These are phyloP conservation scores for Eupsilia transversa DNA, from an alignment of 2,888 invertebrate genomes.

Conservation along the genomic window DNA sequence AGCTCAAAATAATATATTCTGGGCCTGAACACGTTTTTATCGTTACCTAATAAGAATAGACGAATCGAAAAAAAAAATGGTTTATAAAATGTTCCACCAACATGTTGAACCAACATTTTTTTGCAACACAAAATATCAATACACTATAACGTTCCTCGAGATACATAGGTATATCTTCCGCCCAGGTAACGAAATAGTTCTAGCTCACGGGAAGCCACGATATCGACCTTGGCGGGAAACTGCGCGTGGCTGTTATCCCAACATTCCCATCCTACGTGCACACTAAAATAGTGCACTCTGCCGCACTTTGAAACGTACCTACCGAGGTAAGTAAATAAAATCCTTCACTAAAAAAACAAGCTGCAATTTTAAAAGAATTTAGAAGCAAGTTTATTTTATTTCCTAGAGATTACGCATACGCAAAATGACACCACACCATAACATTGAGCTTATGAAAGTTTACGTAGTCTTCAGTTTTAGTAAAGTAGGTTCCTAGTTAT, in stretches of 20 bases:
- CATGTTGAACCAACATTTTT: not conserved
- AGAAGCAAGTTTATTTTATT: not conserved
- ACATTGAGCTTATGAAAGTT: not conserved
- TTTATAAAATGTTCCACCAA: not conserved
- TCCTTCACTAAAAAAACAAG: not conserved
- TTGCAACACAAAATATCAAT: not conserved
- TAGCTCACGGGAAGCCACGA: constrained; percentile 74
- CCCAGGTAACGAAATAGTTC: constrained; percentile 58
- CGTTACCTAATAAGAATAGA: not conserved
- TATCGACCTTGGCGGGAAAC: constrained; percentile 78
- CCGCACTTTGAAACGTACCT: constrained; percentile 25
- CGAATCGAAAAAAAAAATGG: constrained; percentile 1
- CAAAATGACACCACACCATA: not conserved
- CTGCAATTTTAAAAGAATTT: constrained; percentile 22
- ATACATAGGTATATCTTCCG: constrained; percentile 24
- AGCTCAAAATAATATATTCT: constrained; percentile 30
- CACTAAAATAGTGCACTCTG: constrained; percentile 46
- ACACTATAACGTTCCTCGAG: not conserved
- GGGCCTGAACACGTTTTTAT: not conserved
- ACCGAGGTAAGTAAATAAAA: constrained; percentile 16
- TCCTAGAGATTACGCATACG: not conserved
- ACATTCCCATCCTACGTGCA: constrained; percentile 54
- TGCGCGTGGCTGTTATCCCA: constrained; percentile 65
- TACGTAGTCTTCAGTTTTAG: not conserved
- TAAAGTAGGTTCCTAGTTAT: not conserved